phyloP scores from a whole-genome alignment of 1,140 invertebrate genomes.

The Leucophenga varia region DNA sequence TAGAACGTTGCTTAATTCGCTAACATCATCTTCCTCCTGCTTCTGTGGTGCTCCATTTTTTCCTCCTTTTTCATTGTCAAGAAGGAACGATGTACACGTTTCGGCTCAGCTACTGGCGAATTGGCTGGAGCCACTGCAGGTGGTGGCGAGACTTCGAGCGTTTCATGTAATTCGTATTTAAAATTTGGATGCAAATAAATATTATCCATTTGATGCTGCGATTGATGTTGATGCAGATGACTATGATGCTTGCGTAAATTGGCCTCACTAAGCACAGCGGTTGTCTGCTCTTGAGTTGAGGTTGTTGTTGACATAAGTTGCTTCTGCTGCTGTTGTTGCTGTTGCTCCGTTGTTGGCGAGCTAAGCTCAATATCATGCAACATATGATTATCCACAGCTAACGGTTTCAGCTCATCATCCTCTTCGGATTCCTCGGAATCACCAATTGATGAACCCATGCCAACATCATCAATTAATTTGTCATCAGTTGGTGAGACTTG shows the following conservation, averaged over 20 bases:
- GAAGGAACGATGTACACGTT: slow-evolving; percentile 42
- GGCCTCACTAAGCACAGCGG: slow-evolving; percentile 40
- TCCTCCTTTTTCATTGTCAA: slow-evolving; percentile 30
- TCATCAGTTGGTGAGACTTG: slow-evolving; percentile 14
- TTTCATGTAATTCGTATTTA: slow-evolving; percentile 13
- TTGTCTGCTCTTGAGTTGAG: background rate
- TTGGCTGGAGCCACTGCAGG: slow-evolving; percentile 38
- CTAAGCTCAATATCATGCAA: slow-evolving; percentile 28
- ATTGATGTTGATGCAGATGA: background rate
- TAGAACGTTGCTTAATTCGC: slow-evolving; percentile 31
- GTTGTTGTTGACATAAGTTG: background rate
- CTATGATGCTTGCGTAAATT: slow-evolving; percentile 44
- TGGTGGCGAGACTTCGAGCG: slow-evolving; percentile 33
- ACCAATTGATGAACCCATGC: slow-evolving; percentile 49
- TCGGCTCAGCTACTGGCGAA: slow-evolving; percentile 33
- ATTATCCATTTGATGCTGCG: slow-evolving; percentile 31
- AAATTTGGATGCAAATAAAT: slow-evolving; percentile 52
- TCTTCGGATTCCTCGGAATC: slow-evolving; percentile 51
- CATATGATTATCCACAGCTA: slow-evolving; percentile 52
- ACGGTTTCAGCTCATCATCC: slow-evolving; percentile 49
- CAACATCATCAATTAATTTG: slow-evolving; percentile 42
- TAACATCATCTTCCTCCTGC: background rate
- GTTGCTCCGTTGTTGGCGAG: slow-evolving; percentile 10
- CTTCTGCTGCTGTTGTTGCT: slow-evolving; percentile 9
- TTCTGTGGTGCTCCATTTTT: slow-evolving; percentile 12